A percentile compares a stretch with the other conserved stretches of the same genome.
These are phyloP conservation scores for Phengaris arion DNA, from an alignment of 2,888 invertebrate genomes.

Conservation along the genomic window DNA sequence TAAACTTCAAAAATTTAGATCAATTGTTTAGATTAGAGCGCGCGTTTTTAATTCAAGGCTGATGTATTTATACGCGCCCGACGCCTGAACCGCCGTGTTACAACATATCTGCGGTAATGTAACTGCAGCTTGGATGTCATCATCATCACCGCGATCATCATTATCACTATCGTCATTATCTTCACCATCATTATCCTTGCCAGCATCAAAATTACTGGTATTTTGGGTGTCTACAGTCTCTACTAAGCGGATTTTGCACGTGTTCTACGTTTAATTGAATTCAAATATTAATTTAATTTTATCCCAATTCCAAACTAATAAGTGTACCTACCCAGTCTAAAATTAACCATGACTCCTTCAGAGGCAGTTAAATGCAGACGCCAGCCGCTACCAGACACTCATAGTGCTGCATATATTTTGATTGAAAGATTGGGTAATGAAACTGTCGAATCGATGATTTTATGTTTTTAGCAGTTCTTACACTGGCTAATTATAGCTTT, in stretches of 20 bases:
- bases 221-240: neutral
- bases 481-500: neutral
- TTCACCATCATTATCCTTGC: neutral
- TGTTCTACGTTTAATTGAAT: too few relatives aligned
- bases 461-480: neutral
- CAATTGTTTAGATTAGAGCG: slow-evolving; percentile 20
- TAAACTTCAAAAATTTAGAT: too few relatives aligned
- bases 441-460: neutral
- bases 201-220: neutral
- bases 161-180: neutral
- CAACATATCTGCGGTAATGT: slow-evolving; percentile 15
- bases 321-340: neutral
- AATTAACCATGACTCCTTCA: slow-evolving; percentile 19
- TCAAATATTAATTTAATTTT: neutral
- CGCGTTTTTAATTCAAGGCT: slow-evolving; percentile 21
- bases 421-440: slow-evolving; percentile 9
- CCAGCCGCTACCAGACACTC: slow-evolving; percentile 6
- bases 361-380: slow-evolving; percentile 14
- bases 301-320: neutral
- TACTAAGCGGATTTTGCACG: too few relatives aligned
- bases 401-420: neutral
- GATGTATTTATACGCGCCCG: slow-evolving; percentile 8
- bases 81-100: slow-evolving; percentile 13
- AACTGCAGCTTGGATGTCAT: slow-evolving; percentile 7
- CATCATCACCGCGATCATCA: neutral